These are phyloP conservation scores for Tricholauxania praeusta DNA, from an alignment of 2,888 invertebrate genomes.

Conservation along the genomic window DNA sequence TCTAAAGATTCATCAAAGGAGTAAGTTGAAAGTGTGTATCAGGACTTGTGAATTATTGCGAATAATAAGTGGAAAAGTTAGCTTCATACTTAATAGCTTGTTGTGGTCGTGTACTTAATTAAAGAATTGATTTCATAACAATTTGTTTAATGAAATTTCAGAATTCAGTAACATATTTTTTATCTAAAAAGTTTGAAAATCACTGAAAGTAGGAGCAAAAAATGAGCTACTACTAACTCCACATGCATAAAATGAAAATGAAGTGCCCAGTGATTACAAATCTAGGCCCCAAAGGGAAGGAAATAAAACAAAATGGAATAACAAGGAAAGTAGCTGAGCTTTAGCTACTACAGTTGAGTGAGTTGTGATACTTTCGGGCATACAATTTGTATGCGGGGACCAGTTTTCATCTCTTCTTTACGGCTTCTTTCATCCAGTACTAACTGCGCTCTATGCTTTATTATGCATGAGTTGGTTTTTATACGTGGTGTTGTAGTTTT, in stretches of 20 bases:
- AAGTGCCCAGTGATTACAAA: conserved; percentile 33
- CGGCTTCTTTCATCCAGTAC: neutral
- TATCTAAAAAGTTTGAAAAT: too few relatives aligned
- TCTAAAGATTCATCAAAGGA: too few relatives aligned
- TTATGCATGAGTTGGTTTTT: neutral
- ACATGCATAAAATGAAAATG: conserved; percentile 18
- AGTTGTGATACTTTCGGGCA: conserved; percentile 24
- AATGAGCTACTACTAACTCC: neutral
- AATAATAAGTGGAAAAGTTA: too few relatives aligned
- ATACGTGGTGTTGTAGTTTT: neutral
- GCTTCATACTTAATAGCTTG: too few relatives aligned
- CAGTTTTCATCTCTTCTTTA: neutral
- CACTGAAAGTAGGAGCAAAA: too few relatives aligned
- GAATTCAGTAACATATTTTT: too few relatives aligned
- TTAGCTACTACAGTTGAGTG: neutral
- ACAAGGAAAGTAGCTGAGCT: neutral
- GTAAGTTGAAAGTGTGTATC: too few relatives aligned
- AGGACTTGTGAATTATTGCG: too few relatives aligned
- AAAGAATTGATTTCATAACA: too few relatives aligned
- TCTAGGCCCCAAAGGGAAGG: neutral
- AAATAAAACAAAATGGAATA: neutral
- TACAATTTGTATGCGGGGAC: conserved; percentile 35
- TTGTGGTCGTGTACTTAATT: too few relatives aligned
- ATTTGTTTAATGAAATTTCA: too few relatives aligned
- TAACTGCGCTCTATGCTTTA: neutral